Evolutionary conservation across 2,113 vertebrate genomes (phyloP), one percentile per base, ranked within the genome.

Genomic region (Propithecus coquereli): DNA sequence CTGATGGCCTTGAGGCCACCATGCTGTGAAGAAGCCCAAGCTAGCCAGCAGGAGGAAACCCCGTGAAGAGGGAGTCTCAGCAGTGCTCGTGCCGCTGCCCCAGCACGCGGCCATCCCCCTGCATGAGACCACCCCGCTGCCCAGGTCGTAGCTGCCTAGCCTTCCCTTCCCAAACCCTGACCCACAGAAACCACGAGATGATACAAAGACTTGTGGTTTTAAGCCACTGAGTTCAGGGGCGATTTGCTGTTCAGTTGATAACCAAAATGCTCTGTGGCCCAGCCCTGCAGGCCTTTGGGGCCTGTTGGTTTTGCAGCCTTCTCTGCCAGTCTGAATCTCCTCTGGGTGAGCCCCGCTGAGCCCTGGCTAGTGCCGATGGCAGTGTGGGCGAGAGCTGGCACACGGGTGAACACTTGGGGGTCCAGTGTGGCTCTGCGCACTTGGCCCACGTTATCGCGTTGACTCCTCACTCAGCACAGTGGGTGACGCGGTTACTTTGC

Each of bases 321-420:
- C 23, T 18, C 57, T 47, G 66, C 57, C 83, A 17, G 30, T 27
- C 23, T 14, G 45, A 14, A 5, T 54, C 70, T 37, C 27, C 10
- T 37, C n/a, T 45, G 73, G 5, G 1, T 23, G 45, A 54, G 85
- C 90, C 27, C 27, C 1, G 20, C 76, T 6, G 63, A 16, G 23
- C 22, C 40, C 34, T 0, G 16, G 10, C 5, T 22, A 73, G 43
- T 45, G 32, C 81, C 47, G 52, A 0, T 5, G 27, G 1, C 0
- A 0, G 7, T 61, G 14, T 17, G 20, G 12, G 50, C 18, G 13
- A 65, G 8, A 18, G 4, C 52, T 34, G 20, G 32, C 50, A 16
- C 57, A 32, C 12, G 25, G 43, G 57, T 30, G 22, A 80, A 8
- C 43, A 1, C 22, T 5, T 2, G 37, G 27, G 6, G 37, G 27